Conservation (phyloP, 2,888 invertebrate genomes). For the Cantharis rufa region DNA sequence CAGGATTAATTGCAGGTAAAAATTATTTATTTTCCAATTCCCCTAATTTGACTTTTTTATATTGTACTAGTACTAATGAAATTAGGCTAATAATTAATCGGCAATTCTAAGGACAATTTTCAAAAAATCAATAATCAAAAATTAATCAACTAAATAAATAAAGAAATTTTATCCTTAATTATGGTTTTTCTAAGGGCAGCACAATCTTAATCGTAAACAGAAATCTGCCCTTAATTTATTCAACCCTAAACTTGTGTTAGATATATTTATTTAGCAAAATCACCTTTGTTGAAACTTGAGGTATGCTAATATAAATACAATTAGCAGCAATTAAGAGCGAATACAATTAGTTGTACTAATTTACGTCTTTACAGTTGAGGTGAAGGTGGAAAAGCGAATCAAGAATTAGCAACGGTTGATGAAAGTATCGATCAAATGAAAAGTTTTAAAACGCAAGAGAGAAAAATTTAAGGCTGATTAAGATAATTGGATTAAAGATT, state of each 20-base stretch:
- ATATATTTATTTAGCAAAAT: neutral
- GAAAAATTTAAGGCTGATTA: too few relatives aligned
- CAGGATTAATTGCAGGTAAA: too few relatives aligned
- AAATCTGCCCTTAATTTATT: neutral
- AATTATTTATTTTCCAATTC: too few relatives aligned
- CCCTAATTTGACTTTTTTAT: too few relatives aligned
- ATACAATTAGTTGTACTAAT: neutral
- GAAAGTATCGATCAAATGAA: too few relatives aligned
- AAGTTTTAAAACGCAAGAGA: neutral
- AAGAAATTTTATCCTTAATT: neutral
- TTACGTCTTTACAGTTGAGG: neutral
- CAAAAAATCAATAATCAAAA: too few relatives aligned
- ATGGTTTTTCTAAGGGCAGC: neutral
- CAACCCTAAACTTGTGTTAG: neutral
- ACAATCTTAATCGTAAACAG: neutral
- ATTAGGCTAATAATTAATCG: too few relatives aligned
- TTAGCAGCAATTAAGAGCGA: neutral
- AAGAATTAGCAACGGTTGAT: neutral
- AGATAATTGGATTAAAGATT: too few relatives aligned
- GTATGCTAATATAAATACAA: neutral
- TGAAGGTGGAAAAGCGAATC: neutral
- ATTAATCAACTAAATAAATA: too few relatives aligned
- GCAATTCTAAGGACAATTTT: too few relatives aligned
- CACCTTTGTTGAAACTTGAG: neutral
- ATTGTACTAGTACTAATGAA: too few relatives aligned